Conservation (phyloP, 1,140 invertebrate genomes). For the Eupeodes corollae region DNA sequence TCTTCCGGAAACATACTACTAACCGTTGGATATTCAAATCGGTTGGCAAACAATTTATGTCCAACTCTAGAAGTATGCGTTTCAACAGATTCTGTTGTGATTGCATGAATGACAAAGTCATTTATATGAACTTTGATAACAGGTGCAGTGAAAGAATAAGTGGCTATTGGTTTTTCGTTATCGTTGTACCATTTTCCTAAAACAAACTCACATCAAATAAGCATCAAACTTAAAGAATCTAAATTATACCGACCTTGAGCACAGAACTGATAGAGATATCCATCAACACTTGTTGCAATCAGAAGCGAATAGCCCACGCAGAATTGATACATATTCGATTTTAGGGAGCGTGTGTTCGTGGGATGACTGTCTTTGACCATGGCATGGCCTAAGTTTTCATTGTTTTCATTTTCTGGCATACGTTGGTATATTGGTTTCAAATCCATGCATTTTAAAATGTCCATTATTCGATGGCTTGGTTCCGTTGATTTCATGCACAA, state of each 20-base stretch:
- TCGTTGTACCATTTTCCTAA: conserved; percentile 30
- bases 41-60: conserved; percentile 41
- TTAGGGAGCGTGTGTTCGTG: conserved; percentile 21
- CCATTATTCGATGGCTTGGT: conserved; percentile 20
- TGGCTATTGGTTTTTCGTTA: conserved; percentile 32
- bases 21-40: conserved; percentile 31
- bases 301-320: conserved; percentile 28
- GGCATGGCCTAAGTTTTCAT: conserved; percentile 33
- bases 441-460: conserved; percentile 32
- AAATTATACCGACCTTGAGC: conserved; percentile 15
- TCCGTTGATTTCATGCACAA: conserved; percentile 32
- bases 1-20: conserved; percentile 31
- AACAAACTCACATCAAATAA: neutral
- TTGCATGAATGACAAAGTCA: conserved; percentile 56
- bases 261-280: conserved; percentile 33
- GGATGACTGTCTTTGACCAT: conserved; percentile 30
- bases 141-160: conserved; percentile 59
- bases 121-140: conserved; percentile 55
- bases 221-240: neutral
- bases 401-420: conserved; percentile 14
- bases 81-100: conserved; percentile 66
- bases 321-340: conserved; percentile 24
- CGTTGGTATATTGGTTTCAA: conserved; percentile 32
- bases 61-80: conserved; percentile 60
- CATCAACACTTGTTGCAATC: conserved; percentile 30